Conservation (phyloP, 2,888 invertebrate species). For the Athalia rosae region DNA sequence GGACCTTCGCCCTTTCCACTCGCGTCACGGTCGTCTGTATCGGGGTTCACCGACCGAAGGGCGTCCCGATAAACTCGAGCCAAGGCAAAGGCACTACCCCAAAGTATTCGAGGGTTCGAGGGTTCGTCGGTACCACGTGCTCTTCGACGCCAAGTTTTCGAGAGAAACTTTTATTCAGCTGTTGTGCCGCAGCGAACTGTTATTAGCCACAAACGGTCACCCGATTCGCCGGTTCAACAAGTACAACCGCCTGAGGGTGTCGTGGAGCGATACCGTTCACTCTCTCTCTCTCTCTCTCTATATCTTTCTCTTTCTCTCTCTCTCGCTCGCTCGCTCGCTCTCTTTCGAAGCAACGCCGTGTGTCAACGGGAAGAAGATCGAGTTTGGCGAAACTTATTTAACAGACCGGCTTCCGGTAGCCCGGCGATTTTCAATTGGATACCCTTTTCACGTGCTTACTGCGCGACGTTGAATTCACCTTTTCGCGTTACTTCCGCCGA, state of each 20-base stretch:
- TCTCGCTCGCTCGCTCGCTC: constrained; percentile 6
- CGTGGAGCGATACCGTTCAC: constrained; percentile 33
- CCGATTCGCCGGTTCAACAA: no score
- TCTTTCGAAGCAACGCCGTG: constrained; percentile 6
- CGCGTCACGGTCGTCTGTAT: constrained; percentile 33
- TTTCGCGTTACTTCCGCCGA: no score
- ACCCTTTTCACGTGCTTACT: not conserved
- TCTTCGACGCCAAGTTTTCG: no score
- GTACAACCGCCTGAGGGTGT: constrained; percentile 51
- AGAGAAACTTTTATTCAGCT: no score
- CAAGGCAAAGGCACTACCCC: no score
- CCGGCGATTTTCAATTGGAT: constrained; percentile 33
- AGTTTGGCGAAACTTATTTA: constrained; percentile 16
- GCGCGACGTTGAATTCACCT: no score
- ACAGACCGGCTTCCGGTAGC: constrained; percentile 11
- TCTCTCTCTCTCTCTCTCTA: constrained; percentile 3
- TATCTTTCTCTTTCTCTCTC: constrained; percentile 2
- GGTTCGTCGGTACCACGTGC: no score
- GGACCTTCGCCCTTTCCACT: constrained; percentile 34
- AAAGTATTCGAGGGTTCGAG: no score
- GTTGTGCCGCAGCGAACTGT: no score
- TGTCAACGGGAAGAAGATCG: constrained; percentile 27
- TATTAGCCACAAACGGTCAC: no score
- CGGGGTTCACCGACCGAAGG: not conserved
- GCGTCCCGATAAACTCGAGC: not conserved